Percentiles rank a stretch among this genome's conserved stretches.
Conservation (phyloP, 2,113 vertebrate species). For the Numenius arquata region DNA sequence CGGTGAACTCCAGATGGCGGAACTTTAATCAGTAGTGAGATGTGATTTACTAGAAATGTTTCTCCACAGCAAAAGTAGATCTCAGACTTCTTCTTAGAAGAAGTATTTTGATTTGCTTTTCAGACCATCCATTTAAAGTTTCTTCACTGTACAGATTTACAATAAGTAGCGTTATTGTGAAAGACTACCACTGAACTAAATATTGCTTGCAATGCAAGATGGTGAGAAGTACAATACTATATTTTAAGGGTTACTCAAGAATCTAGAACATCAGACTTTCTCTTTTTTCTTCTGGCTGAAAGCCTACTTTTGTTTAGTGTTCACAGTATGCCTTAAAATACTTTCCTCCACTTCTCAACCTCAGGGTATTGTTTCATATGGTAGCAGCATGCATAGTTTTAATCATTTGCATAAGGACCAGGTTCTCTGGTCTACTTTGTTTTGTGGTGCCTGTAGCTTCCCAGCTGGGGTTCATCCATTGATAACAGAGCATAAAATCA, state of each 20-base stretch:
- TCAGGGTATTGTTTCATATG: neutral
- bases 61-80: neutral
- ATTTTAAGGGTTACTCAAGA: neutral
- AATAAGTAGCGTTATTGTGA: neutral
- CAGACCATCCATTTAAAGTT: neutral
- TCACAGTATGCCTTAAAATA: neutral
- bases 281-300: neutral
- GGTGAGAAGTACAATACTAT: neutral
- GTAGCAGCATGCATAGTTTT: neutral
- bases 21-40: slow-evolving; percentile 53
- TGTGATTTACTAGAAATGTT: slow-evolving; percentile 35
- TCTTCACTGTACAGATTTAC: neutral
- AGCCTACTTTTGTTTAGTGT: neutral
- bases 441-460: neutral
- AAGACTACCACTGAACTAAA: neutral
- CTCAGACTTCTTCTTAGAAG: neutral
- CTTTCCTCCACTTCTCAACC: neutral
- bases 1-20: slow-evolving; percentile 15
- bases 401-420: slow-evolving; percentile 10
- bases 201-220: neutral
- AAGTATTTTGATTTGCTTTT: neutral
- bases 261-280: neutral
- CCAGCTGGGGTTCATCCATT: neutral
- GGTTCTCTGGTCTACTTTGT: neutral
- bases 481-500: slow-evolving; percentile 3